Conservation (phyloP, 2,888 invertebrate genomes). For the Dryococelus australis region DNA sequence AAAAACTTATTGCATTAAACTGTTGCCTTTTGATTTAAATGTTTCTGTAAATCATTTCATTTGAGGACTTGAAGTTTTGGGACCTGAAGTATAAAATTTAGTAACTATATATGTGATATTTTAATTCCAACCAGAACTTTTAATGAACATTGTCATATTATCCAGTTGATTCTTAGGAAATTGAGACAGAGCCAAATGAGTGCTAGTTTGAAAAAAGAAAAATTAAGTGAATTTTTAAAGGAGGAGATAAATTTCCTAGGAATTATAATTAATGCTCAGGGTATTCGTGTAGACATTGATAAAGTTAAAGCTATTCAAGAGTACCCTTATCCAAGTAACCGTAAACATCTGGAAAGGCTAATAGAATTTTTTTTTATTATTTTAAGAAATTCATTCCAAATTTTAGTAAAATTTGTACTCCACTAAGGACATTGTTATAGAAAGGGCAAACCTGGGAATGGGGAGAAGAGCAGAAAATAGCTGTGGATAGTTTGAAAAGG, state of each 20-base stretch:
- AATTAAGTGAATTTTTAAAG: not conserved
- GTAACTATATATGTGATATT: not conserved
- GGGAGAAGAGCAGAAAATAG: no score
- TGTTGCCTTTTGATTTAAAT: not conserved
- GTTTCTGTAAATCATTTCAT: not conserved
- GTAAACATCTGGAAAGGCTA: not conserved
- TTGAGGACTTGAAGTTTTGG: not conserved
- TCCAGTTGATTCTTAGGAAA: not conserved
- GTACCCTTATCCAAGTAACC: not conserved
- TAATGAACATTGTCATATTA: not conserved
- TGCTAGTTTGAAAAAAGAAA: not conserved
- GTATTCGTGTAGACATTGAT: no score
- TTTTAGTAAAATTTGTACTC: not conserved
- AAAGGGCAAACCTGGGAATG: no score
- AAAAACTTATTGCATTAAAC: not conserved
- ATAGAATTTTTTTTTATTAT: not conserved
- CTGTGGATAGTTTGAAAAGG: not conserved
- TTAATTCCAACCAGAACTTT: not conserved
- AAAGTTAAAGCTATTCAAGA: not conserved
- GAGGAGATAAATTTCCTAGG: not conserved
- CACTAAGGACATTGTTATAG: not conserved
- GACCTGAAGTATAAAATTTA: not conserved
- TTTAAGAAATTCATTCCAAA: not conserved
- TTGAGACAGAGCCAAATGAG: not conserved
- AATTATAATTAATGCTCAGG: not conserved